Conservation (phyloP, 1,140 invertebrate genomes). For the Cydia splendana region DNA sequence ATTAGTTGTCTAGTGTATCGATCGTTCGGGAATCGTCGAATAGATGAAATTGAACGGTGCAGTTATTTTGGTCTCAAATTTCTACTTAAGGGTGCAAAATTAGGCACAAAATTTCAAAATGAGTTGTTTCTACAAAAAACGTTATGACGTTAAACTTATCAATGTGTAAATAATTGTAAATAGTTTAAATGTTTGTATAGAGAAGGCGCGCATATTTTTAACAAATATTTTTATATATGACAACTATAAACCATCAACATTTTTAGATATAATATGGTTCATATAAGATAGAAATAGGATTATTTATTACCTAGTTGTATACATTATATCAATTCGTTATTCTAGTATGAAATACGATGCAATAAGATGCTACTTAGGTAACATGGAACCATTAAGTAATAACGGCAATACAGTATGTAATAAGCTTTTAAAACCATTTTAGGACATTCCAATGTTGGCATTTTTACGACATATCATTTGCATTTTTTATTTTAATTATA, state of each 20-base stretch:
- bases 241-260: conserved; percentile 38
- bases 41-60: not conserved
- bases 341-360: not conserved
- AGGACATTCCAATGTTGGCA: conserved; percentile 26
- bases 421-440: conserved; percentile 15
- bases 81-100: conserved; percentile 7
- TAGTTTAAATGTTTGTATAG: conserved; percentile 65
- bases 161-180: conserved; percentile 67
- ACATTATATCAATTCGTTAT: conserved; percentile 3
- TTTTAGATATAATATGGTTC: conserved; percentile 14
- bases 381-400: conserved; percentile 60
- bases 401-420: conserved; percentile 19
- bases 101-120: conserved; percentile 14
- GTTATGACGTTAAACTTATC: conserved; percentile 19
- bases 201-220: conserved; percentile 70
- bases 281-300: conserved; percentile 1
- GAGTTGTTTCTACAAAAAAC: conserved; percentile 10
- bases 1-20: conserved; percentile 14
- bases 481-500: conserved; percentile 4
- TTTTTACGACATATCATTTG: conserved; percentile 1
- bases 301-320: conserved; percentile 10
- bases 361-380: conserved; percentile 37
- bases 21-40: not conserved
- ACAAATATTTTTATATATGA: conserved; percentile 72
- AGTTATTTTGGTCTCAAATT: conserved; percentile 18